Conservation (phyloP, 2,888 invertebrate species). For the Hydrotaea diabolus region DNA sequence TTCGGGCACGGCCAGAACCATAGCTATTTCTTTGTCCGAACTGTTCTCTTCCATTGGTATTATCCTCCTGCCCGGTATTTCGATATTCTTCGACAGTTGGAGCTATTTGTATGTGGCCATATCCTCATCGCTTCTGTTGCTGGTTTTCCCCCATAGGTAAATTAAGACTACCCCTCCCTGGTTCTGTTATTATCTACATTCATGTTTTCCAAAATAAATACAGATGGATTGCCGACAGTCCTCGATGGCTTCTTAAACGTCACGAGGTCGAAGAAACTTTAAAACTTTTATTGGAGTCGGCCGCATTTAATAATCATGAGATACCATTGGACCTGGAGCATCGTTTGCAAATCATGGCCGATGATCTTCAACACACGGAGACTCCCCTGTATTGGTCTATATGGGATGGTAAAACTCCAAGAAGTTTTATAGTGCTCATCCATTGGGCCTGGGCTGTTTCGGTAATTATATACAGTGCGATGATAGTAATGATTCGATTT, state of each 20-base stretch:
- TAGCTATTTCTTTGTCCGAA: slow-evolving; percentile 79
- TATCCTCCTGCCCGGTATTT: slow-evolving; percentile 79
- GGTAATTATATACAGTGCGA: slow-evolving; percentile 78
- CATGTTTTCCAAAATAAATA: no score
- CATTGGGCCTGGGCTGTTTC: slow-evolving; percentile 79
- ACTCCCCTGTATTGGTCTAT: slow-evolving; percentile 75
- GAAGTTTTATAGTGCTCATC: slow-evolving; percentile 73
- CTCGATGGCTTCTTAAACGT: slow-evolving; percentile 79
- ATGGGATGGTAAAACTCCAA: slow-evolving; percentile 78
- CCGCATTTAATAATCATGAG: slow-evolving; percentile 78
- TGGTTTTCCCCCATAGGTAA: slow-evolving; percentile 78
- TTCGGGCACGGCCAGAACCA: slow-evolving; percentile 77
- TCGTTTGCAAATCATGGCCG: slow-evolving; percentile 75
- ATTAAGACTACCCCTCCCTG: slow-evolving; percentile 12
- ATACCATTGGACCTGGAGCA: slow-evolving; percentile 78
- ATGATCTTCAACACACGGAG: slow-evolving; percentile 64
- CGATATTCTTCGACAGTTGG: slow-evolving; percentile 80
- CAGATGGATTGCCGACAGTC: slow-evolving; percentile 81
- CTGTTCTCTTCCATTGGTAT: slow-evolving; percentile 81
- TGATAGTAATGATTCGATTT: slow-evolving; percentile 79
- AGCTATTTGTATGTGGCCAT: slow-evolving; percentile 80
- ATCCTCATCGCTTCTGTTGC: slow-evolving; percentile 78
- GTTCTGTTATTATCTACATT: no score
- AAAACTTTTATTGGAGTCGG: slow-evolving; percentile 77
- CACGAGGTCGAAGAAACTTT: slow-evolving; percentile 77